phyloP scores from a whole-genome alignment of 2,888 invertebrate genomes.

The Nesidiocoris tenuis region DNA sequence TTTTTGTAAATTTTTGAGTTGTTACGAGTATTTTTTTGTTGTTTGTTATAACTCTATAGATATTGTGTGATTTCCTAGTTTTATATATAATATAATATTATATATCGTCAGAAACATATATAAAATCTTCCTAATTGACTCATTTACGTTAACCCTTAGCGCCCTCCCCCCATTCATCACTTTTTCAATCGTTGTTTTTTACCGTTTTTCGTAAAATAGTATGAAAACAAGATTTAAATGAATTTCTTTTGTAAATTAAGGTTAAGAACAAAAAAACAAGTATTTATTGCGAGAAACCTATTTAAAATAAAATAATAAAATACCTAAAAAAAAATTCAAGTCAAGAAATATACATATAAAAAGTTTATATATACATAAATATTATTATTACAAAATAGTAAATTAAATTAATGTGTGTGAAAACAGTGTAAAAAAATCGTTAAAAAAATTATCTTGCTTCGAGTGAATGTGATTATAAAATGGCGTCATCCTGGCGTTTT shows the following conservation, averaged over 20 bases:
- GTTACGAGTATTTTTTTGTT: not conserved
- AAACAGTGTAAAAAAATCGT: not conserved
- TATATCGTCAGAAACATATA: not conserved
- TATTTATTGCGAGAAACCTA: not conserved
- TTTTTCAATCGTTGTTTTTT: not conserved
- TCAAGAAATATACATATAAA: not conserved
- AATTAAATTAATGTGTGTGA: not conserved
- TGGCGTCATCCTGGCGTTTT: not conserved
- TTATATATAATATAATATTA: too few relatives aligned
- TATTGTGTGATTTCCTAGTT: not conserved
- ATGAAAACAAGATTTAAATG: not conserved
- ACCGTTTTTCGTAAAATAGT: not conserved
- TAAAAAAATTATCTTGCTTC: not conserved
- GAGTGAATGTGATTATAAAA: not conserved
- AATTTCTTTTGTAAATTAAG: not conserved
- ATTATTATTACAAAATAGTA: not conserved
- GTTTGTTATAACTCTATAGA: not conserved
- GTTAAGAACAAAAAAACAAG: not conserved
- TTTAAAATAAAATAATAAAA: not conserved
- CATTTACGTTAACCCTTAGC: not conserved
- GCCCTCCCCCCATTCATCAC: not conserved
- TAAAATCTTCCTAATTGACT: not conserved
- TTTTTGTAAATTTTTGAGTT: not conserved
- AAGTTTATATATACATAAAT: not conserved
- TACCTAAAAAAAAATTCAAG: not conserved